Percentiles rank a stretch among this genome's conserved stretches.
phyloP scores from a whole-genome alignment of 1,140 invertebrate species.

The Luehdorfia chinensis region DNA sequence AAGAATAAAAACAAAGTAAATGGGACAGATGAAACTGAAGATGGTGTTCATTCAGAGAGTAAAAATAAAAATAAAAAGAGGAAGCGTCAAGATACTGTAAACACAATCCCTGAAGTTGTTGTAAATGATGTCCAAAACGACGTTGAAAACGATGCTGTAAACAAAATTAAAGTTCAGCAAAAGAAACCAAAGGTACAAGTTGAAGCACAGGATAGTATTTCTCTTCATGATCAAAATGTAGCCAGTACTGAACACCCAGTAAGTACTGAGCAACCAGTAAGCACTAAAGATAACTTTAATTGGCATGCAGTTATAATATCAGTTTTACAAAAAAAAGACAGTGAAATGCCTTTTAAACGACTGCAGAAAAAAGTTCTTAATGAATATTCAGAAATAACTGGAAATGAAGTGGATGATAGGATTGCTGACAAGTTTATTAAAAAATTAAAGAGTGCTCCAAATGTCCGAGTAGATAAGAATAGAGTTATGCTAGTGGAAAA shows the following conservation, averaged over 20 bases:
- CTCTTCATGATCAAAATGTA: slow-evolving; percentile 70
- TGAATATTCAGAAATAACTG: slow-evolving; percentile 63
- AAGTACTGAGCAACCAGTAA: slow-evolving; percentile 32
- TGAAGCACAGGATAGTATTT: slow-evolving; percentile 46
- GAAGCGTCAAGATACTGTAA: slow-evolving; percentile 62
- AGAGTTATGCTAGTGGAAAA: slow-evolving; percentile 50
- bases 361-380: slow-evolving; percentile 66
- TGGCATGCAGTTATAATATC: slow-evolving; percentile 68
- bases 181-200: slow-evolving; percentile 51
- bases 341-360: slow-evolving; percentile 65
- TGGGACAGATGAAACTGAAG: slow-evolving; percentile 37
- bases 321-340: slow-evolving; percentile 62
- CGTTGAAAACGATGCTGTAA: slow-evolving; percentile 15
- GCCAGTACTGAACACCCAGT: slow-evolving; percentile 44
- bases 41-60: slow-evolving; percentile 27
- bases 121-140: slow-evolving; percentile 28
- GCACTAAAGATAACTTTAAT: slow-evolving; percentile 53
- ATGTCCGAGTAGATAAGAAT: slow-evolving; percentile 69
- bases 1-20: slow-evolving; percentile 63
- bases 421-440: slow-evolving; percentile 73
- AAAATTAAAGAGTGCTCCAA: slow-evolving; percentile 67
- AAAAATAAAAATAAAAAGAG: slow-evolving; percentile 65
- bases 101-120: slow-evolving; percentile 31
- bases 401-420: slow-evolving; percentile 61
- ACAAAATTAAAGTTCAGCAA: slow-evolving; percentile 38